Base-by-base conservation (phyloP, 1,140 invertebrate genomes). In the Drosophila tropicalis region DNA sequence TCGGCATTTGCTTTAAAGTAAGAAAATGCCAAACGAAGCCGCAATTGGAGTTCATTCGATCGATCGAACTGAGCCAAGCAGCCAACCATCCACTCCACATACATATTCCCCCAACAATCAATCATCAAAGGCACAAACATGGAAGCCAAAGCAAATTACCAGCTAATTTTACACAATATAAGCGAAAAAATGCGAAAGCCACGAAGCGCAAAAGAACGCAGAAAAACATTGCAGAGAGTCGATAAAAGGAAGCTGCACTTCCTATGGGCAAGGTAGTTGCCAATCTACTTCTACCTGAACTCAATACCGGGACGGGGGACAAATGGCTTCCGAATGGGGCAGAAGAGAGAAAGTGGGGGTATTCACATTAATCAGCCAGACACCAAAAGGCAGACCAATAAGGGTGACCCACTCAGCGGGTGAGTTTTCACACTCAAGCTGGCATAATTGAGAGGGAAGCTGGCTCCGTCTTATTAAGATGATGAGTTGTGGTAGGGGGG, bases 191-290 rank as follows among this genome's bases (percentile, higher is more conserved):
- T 85, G 78, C 71, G 62, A 68, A 61, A 34, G 60, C 62, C 58
- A 12, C 57, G 72, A 66, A 36, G 34, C 67, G 54, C 60, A 40
- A 17, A 64, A 76, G 76, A 68, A 58, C 56, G 41, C 47, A 41
- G 7, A 19, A 47, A 56, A 61, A 10, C 56, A n/a, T 17, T 39
- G 32, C 29, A 22, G 47, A 72, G 54, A 29, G 12, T 69, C 82
- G 58, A 68, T 66, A 76, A 81, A 67, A 85, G 73, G 81, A 86
- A 78, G 70, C 74, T 58, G 74, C 58, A 63, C 81, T 85, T 86
- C 81, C 82, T 74, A 73, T 51, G 32, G 34, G 6, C 40, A 51
- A 39, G 34, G 9, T 15, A 39, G 47, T 17, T 63, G 47, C 22
- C 66, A 63, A 67, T 60, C 36, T 62, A 79, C 69, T 15, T 17